Evolutionary conservation across 2,797 vertebrate genomes (phyloP).

Genomic region (Tapera naevia): DNA sequence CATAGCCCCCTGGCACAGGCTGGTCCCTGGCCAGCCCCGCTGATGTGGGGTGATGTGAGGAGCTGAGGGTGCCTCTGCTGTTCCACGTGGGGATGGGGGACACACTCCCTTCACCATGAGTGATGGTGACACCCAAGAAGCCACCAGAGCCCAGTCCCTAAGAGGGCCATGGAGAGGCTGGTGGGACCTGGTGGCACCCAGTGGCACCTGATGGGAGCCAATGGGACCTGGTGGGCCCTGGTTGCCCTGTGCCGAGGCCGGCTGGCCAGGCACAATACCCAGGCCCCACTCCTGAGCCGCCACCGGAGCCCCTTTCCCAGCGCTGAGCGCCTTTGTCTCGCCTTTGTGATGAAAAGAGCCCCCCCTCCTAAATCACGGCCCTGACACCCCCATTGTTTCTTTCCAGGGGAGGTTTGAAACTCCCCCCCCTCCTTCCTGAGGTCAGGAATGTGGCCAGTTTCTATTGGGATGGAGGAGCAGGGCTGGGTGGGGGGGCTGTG

Average conservation of each 20-base stretch:
- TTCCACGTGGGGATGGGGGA: not conserved
- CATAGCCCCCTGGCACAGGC: not conserved
- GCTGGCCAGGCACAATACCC: conserved; percentile 29
- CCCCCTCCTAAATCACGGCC: conserved; percentile 79
- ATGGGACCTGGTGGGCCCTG: not conserved
- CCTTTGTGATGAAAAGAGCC: conserved; percentile 80
- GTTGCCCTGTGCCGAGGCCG: not conserved
- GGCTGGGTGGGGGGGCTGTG: conserved; percentile 75
- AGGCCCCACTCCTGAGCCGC: conserved; percentile 19
- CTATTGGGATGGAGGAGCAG: conserved; percentile 71
- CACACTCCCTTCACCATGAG: not conserved
- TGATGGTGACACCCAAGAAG: not conserved
- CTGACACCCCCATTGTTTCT: conserved; percentile 81
- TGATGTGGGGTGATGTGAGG: accelerated
- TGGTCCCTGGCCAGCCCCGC: not conserved
- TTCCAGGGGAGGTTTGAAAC: conserved; percentile 74
- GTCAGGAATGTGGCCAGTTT: conserved; percentile 82
- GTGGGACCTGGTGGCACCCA: not conserved
- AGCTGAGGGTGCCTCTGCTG: not conserved
- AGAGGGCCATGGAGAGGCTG: not conserved
- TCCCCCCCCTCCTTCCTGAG: conserved; percentile 48
- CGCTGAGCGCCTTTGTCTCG: conserved; percentile 73
- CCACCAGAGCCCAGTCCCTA: not conserved
- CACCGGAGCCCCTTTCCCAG: conserved; percentile 64
- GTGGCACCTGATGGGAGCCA: accelerated